A percentile compares a stretch with the other conserved stretches of the same genome.
Evolutionary conservation across 2,888 invertebrate genomes (phyloP).

Genomic region (Drosophila tripunctata): DNA sequence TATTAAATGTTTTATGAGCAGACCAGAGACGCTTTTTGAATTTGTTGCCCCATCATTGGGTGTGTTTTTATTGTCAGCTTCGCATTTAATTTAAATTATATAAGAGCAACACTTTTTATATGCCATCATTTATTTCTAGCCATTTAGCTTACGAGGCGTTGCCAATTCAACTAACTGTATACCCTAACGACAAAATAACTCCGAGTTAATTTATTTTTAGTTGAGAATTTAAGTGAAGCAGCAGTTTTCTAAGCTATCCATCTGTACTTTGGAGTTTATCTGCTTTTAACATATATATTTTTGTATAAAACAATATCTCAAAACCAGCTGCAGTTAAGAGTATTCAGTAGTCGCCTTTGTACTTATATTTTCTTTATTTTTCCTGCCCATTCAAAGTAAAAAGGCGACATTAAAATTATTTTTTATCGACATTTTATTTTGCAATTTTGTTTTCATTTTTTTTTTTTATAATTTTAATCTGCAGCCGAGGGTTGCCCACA

Average conservation of each 20-base stretch:
- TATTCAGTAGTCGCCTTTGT: constrained; percentile 15
- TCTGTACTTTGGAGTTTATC: too few species aligned
- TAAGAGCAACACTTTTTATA: constrained; percentile 65
- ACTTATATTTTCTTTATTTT: background rate
- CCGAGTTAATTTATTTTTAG: background rate
- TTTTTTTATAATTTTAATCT: constrained; percentile 43
- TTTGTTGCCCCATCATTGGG: constrained; percentile 50
- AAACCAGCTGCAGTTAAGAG: constrained; percentile 16
- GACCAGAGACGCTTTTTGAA: constrained; percentile 61
- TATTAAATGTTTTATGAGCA: constrained; percentile 79
- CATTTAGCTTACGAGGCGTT: constrained; percentile 46
- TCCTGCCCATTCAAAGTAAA: constrained; percentile 63
- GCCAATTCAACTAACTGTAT: constrained; percentile 35
- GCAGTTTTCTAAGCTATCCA: too few species aligned
- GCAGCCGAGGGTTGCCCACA: constrained; percentile 42
- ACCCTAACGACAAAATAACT: constrained; percentile 2
- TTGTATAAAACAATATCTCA: background rate
- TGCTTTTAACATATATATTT: too few species aligned
- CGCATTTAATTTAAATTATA: constrained; percentile 81
- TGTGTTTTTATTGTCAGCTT: constrained; percentile 74
- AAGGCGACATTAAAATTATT: constrained; percentile 75
- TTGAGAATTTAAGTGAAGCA: background rate
- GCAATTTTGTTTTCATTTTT: constrained; percentile 60
- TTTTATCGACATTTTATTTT: constrained; percentile 75
- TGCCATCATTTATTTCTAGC: constrained; percentile 48